Conservation (phyloP, 1,140 invertebrate species). For the Pogonus chalceus region DNA sequence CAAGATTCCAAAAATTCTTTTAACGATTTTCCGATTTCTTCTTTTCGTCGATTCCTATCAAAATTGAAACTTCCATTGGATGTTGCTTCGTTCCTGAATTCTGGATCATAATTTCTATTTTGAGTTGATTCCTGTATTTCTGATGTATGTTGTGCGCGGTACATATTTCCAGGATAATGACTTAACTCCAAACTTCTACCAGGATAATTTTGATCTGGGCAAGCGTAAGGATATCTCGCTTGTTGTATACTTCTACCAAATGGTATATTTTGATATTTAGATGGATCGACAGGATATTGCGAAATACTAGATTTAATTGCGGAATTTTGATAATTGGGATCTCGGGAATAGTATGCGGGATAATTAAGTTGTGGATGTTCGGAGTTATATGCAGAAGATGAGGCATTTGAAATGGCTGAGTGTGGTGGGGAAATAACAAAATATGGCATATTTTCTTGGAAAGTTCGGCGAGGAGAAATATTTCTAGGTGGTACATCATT, state of each 20-base stretch:
- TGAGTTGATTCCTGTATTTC: neutral
- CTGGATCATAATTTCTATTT: neutral
- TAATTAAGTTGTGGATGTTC: neutral
- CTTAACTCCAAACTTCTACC: no score
- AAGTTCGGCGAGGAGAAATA: neutral
- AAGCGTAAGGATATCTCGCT: neutral
- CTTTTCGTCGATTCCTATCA: no score
- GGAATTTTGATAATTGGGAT: neutral
- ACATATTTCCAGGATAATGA: neutral
- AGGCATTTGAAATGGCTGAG: neutral
- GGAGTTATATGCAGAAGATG: neutral
- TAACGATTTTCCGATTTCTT: neutral
- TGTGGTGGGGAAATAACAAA: neutral
- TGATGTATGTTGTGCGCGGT: neutral
- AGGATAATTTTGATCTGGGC: no score
- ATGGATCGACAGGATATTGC: neutral
- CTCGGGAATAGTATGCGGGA: neutral
- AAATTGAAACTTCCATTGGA: no score
- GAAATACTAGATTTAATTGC: neutral
- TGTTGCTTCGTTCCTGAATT: neutral
- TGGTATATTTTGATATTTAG: neutral
- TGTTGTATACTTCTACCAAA: neutral
- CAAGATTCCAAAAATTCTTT: conserved; percentile 1
- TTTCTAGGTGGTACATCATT: neutral
- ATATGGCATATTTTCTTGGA: neutral